phyloP scores from a whole-genome alignment of 1,140 invertebrate species.

The Cheumatopsyche charites region DNA sequence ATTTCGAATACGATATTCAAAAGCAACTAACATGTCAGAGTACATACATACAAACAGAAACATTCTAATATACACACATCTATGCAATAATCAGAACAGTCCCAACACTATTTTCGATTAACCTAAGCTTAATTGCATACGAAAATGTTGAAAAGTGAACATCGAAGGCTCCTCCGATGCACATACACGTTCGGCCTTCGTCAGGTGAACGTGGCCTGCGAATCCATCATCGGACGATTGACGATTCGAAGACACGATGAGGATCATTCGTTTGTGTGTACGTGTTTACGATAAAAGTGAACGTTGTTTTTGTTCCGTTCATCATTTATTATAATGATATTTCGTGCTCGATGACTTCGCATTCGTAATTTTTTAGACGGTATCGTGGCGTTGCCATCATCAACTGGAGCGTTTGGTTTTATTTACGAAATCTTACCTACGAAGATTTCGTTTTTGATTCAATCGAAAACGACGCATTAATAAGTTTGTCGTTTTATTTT shows the following conservation, averaged over 20 bases:
- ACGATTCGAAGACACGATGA: constrained; percentile 32
- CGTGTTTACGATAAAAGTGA: constrained; percentile 33
- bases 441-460: too few relatives aligned
- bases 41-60: too few relatives aligned
- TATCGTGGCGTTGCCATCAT: neutral
- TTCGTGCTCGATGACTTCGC: neutral
- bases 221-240: constrained; percentile 31
- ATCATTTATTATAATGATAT: constrained; percentile 3
- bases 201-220: constrained; percentile 26
- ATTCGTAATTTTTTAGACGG: neutral
- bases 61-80: too few relatives aligned
- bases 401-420: too few relatives aligned
- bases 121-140: constrained; percentile 18
- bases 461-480: too few relatives aligned
- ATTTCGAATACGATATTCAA: too few relatives aligned
- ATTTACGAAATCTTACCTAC: too few relatives aligned
- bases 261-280: constrained; percentile 18
- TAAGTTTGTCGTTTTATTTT: too few relatives aligned
- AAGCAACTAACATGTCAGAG: too few relatives aligned
- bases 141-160: too few relatives aligned
- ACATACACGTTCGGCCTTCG: constrained; percentile 29
- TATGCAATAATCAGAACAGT: neutral
- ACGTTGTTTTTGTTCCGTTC: constrained; percentile 19
- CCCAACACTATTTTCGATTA: neutral
- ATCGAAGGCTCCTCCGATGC: too few relatives aligned